Percentiles rank a stretch among this genome's conserved stretches.
Conservation (phyloP, 2,888 invertebrate genomes). For the Agapostemon virescens region DNA sequence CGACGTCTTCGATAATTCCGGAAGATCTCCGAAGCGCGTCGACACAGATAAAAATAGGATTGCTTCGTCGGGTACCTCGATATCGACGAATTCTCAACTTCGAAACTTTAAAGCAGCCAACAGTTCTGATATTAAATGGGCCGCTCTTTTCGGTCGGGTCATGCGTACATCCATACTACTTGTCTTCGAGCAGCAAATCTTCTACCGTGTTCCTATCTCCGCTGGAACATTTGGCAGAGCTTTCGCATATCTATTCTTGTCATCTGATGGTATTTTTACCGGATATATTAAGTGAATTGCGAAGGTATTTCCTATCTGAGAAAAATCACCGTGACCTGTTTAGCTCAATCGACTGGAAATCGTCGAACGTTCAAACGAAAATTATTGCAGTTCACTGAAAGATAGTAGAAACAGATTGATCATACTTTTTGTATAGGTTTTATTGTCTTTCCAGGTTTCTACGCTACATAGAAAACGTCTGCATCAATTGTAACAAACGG, state of each 20-base stretch:
- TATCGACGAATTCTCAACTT: constrained; percentile 31
- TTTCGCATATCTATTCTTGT: constrained; percentile 13
- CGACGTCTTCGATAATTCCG: constrained; percentile 10
- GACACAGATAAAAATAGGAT: constrained; percentile 39
- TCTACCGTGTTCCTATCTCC: background rate
- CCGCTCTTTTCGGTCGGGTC: constrained; percentile 20
- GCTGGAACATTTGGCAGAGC: constrained; percentile 12
- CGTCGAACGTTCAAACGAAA: background rate
- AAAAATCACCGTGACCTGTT: background rate
- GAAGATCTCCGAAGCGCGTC: constrained; percentile 22
- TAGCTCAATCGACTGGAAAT: background rate
- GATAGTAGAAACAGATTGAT: background rate
- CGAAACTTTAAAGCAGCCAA: constrained; percentile 24
- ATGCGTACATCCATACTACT: constrained; percentile 25
- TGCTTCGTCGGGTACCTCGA: constrained; percentile 11
- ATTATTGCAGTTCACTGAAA: background rate
- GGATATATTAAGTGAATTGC: constrained; percentile 21
- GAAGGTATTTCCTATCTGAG: background rate
- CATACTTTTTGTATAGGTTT: too few relatives aligned
- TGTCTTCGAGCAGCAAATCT: background rate
- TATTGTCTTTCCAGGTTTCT: too few relatives aligned
- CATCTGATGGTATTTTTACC: constrained; percentile 4
- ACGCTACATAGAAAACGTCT: background rate
- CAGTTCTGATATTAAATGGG: constrained; percentile 29
- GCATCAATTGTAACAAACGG: too few relatives aligned